Conservation (phyloP, 2,113 vertebrate species). For the Vimba vimba region DNA sequence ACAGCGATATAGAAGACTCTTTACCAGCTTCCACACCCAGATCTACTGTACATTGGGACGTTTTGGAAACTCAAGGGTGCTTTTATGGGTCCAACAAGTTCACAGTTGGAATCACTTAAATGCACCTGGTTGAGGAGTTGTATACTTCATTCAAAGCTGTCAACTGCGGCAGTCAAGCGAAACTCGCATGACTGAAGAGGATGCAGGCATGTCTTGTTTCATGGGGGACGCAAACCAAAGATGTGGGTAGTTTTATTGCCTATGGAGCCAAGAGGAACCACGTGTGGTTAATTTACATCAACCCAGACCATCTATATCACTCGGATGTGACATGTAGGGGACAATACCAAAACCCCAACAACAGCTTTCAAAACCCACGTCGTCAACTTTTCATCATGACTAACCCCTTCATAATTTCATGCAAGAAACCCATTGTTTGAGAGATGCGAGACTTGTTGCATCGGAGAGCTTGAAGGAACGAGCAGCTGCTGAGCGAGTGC, state of each 20-base stretch:
- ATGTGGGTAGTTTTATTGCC: conserved; percentile 47
- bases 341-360: not conserved
- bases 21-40: not conserved
- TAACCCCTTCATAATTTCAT: not conserved
- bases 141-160: conserved; percentile 31
- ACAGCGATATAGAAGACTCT: conserved; percentile 47
- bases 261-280: conserved; percentile 22
- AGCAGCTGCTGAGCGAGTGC: conserved; percentile 26
- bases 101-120: conserved; percentile 38
- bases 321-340: not conserved
- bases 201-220: conserved; percentile 47
- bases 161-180: conserved; percentile 41
- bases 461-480: not conserved
- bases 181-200: conserved; percentile 45
- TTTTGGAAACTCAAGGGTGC: not conserved
- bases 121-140: conserved; percentile 51
- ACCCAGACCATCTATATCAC: conserved; percentile 9
- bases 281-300: not conserved
- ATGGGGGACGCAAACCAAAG: conserved; percentile 36
- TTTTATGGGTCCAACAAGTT: conserved; percentile 26
- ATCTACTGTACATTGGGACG: not conserved
- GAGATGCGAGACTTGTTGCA: conserved; percentile 1
- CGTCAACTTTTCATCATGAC: not conserved
- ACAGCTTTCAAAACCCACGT: not conserved
- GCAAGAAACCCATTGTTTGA: not conserved